Base-by-base conservation (phyloP, 2,888 invertebrate genomes). In the Petrolisthes manimaculis region DNA sequence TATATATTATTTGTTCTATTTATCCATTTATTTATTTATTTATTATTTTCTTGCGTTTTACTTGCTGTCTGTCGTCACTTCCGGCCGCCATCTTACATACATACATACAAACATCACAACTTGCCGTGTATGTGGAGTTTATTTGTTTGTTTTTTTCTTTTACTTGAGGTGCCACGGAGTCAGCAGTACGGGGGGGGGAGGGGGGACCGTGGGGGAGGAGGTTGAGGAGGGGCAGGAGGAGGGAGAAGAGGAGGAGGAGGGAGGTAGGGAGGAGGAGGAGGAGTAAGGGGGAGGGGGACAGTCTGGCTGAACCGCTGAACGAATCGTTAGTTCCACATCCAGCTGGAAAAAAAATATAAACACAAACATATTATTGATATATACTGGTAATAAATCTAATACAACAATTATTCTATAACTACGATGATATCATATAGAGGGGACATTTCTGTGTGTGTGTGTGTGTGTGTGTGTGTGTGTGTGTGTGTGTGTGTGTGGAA, bases 281-380 rank as follows among this genome's bases (percentile, higher is more conserved):
- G 71, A n/a, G n/a, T n/a, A n/a, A n/a, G n/a, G n/a, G 71, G 71
- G 71, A 71, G n/a, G 71, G 71, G n/a, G n/a, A 5, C 8, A 71
- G 71, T 5, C 12, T 6, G 8, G 71, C 9, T 18, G 18, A 12
- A 18, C 71, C 71, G n/a, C 71, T 71, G n/a, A 12, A 71, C 5
- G 71, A 18, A 5, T 71, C 9, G 71, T 71, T 71, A n/a, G 71
- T 71, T n/a, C 71, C 71, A 71, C 71, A 71, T 71, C 71, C 71
- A 12, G 18, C 71, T 71, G n/a, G 71, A 71, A 71, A 14, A n/a
- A n/a, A 71, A 71, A 12, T 5, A 71, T 18, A 14, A 61, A 61
- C 6, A 61, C 61, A 61, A 61, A 61, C 6, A 61, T 14, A 61
- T n/a, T n/a, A n/a, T n/a, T n/a, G n/a, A n/a, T n/a, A n/a, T n/a